Conservation (phyloP, 1,140 invertebrate genomes). For the Macrobrachium nipponense region DNA sequence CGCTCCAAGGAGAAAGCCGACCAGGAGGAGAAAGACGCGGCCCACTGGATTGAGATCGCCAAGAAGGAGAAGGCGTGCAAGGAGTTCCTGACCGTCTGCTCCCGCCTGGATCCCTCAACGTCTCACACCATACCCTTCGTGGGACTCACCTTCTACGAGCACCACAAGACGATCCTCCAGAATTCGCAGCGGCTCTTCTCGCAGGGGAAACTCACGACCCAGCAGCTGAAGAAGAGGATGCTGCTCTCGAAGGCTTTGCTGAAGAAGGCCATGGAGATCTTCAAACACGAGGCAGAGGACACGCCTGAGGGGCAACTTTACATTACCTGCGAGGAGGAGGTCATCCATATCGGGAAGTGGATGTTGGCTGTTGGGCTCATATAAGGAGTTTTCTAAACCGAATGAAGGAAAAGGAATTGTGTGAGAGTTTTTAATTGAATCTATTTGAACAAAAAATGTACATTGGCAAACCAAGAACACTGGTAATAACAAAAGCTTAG, state of each 20-base stretch:
- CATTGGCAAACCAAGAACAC: no score
- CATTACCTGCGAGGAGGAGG: conserved; percentile 58
- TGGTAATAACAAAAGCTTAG: no score
- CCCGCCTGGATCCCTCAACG: conserved; percentile 59
- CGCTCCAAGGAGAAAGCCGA: conserved; percentile 71
- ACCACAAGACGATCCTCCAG: conserved; percentile 63
- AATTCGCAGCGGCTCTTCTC: conserved; percentile 55
- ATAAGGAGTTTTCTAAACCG: no score
- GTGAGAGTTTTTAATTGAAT: no score
- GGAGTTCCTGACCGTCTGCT: conserved; percentile 63
- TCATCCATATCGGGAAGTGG: conserved; percentile 62
- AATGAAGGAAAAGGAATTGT: no score
- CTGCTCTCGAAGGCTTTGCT: conserved; percentile 59
- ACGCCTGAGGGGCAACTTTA: conserved; percentile 61
- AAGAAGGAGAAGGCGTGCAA: conserved; percentile 63
- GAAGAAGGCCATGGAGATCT: conserved; percentile 61
- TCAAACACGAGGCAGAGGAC: conserved; percentile 57
- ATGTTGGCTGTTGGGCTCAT: conserved; percentile 61
- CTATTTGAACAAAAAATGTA: no score
- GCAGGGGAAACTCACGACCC: conserved; percentile 44
- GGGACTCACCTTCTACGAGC: conserved; percentile 63
- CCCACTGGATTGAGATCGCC: conserved; percentile 57
- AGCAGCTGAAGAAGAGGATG: conserved; percentile 63
- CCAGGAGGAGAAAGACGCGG: conserved; percentile 39
- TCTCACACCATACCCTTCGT: conserved; percentile 58